These are phyloP conservation scores for Colius striatus DNA, from an alignment of 2,113 vertebrate species.

Conservation along the genomic window DNA sequence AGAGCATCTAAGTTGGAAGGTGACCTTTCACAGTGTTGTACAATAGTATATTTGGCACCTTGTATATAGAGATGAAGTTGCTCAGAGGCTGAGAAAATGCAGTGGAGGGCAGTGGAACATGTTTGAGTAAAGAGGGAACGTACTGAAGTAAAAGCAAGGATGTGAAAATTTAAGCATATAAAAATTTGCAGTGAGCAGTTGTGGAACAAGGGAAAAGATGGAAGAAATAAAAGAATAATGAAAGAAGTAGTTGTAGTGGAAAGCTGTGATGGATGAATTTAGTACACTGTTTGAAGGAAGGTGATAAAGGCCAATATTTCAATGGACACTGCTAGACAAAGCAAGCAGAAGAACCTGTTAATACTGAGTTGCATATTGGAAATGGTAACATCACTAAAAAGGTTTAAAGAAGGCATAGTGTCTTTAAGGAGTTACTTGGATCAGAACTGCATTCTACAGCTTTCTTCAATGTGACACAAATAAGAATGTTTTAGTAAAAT, in stretches of 20 bases:
- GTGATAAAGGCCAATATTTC: neutral
- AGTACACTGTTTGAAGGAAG: neutral
- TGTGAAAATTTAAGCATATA: neutral
- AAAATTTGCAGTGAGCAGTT: neutral
- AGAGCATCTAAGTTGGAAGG: neutral
- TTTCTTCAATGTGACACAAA: neutral
- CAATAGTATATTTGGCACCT: neutral
- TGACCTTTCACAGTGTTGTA: neutral
- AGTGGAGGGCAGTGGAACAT: neutral
- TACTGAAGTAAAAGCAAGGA: neutral
- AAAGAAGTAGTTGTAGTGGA: neutral
- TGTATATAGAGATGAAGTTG: neutral
- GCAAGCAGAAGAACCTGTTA: neutral
- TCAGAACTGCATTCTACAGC: neutral
- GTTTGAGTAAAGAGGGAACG: neutral
- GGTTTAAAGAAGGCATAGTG: neutral
- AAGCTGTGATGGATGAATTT: neutral
- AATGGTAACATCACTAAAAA: neutral
- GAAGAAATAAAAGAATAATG: neutral
- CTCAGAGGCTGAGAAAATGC: neutral
- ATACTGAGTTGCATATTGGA: neutral
- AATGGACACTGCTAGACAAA: neutral
- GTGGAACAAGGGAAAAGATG: neutral
- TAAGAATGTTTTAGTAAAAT: neutral
- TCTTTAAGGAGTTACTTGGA: neutral